phyloP scores from a whole-genome alignment of 2,888 invertebrate genomes.

The Eristalis intricaria region DNA sequence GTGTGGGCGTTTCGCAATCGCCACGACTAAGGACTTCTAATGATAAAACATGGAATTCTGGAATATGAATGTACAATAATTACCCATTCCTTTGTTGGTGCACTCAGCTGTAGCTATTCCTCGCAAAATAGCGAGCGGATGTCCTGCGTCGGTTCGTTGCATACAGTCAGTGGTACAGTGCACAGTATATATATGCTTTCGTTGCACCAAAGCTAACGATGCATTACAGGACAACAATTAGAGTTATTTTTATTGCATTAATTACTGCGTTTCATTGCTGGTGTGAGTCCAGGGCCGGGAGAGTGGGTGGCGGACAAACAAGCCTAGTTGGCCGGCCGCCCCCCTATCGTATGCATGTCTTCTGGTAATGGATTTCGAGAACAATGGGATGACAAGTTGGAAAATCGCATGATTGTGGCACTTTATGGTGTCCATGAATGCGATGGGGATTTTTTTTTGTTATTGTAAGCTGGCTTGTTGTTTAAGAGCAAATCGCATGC shows the following conservation, averaged over 20 bases:
- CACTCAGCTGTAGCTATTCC: background rate
- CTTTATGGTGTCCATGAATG: slow-evolving; percentile 51
- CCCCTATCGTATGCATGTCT: background rate
- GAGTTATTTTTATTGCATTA: slow-evolving; percentile 66
- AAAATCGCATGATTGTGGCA: slow-evolving; percentile 56
- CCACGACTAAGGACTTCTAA: background rate
- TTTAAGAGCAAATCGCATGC: slow-evolving; percentile 20
- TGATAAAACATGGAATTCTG: slow-evolving; percentile 28
- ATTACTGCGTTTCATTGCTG: slow-evolving; percentile 42
- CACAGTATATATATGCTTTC: background rate
- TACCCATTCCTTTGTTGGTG: background rate
- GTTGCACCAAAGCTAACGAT: slow-evolving; percentile 31
- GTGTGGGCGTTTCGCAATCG: background rate
- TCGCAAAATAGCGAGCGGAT: slow-evolving; percentile 39
- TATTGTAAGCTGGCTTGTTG: background rate
- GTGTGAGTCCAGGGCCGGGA: background rate
- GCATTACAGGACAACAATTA: slow-evolving; percentile 68
- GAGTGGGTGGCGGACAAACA: background rate
- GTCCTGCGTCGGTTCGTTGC: slow-evolving; percentile 33
- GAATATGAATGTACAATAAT: slow-evolving; percentile 41
- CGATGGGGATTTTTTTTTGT: background rate
- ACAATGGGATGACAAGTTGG: slow-evolving; percentile 55
- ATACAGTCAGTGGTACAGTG: background rate
- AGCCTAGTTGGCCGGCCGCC: background rate
- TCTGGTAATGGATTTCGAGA: slow-evolving; percentile 49